Base-by-base conservation (phyloP, 2,888 invertebrate species). In the Drosophila koepferae region DNA sequence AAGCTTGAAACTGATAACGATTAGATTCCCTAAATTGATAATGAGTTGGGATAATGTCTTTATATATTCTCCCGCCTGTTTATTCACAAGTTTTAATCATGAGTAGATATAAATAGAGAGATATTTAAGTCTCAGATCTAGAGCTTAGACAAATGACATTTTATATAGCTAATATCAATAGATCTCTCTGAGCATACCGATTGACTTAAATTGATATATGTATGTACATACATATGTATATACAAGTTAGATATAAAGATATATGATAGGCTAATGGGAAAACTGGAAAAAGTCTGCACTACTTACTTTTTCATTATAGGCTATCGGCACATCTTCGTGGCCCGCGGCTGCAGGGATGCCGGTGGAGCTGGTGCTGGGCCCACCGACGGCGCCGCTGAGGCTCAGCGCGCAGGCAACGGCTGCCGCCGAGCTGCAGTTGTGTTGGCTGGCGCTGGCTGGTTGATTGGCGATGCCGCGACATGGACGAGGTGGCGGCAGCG, bases 271-370 rank as follows among this genome's bases (percentile, higher is more conserved):
- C 7, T 16, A 10, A 16, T 40, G 6, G 38, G 16, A 6, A 40
- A 16, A 40, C 16, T 14, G 38, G 38, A 38, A 31, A 1, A 38
- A 38, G 36, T 38, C 36, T 12, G 14, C 7, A 23, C 23, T 8
- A 18, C 64, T 67, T 34, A 95, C 95, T 95, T 97, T 97, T 91
- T 99, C 99, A 92, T 98, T 98, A 93, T 99, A 99, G 4, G 98
- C 98, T 20, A 97, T 95, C 0, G 98, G 98, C 90, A 98, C 96
- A 79, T 96, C 95, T 2, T 91, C 91, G 18, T 82, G 90, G 20
- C 80, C 82, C 4, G 18, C 18, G 34, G 79, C 66, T 43, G 77
- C 75, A 8, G 62, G 72, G 58, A 63, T 76, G n/a, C 79, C 74
- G 59, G 23, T 7, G n/a, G 54, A 23, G 7, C 63, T 41, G 43